Evolutionary conservation across 2,113 vertebrate genomes (phyloP).

Genomic region (Phylloscopus whistleri): DNA sequence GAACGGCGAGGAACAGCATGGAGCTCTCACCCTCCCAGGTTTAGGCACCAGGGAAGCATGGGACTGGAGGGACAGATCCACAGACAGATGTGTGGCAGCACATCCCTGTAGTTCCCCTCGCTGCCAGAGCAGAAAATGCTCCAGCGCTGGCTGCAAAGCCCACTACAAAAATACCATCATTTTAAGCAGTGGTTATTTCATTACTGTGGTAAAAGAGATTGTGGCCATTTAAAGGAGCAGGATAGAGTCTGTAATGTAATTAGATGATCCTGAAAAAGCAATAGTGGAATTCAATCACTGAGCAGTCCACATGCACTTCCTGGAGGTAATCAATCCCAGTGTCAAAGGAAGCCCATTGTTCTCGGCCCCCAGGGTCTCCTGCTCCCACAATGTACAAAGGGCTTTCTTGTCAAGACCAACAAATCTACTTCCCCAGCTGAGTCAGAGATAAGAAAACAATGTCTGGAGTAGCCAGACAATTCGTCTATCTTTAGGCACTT

Average conservation of each 20-base stretch:
- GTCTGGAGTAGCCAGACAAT: not conserved
- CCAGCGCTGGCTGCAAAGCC: not conserved
- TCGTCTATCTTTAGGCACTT: conserved; percentile 9
- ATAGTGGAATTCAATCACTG: conserved; percentile 43
- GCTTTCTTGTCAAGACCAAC: conserved; percentile 4
- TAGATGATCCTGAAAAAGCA: conserved; percentile 48
- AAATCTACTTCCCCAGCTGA: conserved; percentile 17
- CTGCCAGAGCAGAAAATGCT: not conserved
- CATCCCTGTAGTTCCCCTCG: fast-evolving
- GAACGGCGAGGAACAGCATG: fast-evolving
- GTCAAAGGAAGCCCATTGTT: conserved; percentile 52
- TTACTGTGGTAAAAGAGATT: not conserved
- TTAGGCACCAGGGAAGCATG: not conserved
- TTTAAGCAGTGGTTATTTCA: conserved; percentile 4
- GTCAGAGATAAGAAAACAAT: conserved; percentile 24
- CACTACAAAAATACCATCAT: not conserved
- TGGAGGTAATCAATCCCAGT: conserved; percentile 31
- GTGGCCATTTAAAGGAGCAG: conserved; percentile 5
- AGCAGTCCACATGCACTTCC: conserved; percentile 11
- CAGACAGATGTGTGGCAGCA: not conserved
- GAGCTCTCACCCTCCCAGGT: not conserved
- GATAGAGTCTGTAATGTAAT: conserved; percentile 21
- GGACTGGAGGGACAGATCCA: not conserved
- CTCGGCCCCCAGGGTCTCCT: not conserved
- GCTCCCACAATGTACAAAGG: conserved; percentile 7